Conservation (phyloP, 1,140 invertebrate species). For the Drosophila quadrilineata region DNA sequence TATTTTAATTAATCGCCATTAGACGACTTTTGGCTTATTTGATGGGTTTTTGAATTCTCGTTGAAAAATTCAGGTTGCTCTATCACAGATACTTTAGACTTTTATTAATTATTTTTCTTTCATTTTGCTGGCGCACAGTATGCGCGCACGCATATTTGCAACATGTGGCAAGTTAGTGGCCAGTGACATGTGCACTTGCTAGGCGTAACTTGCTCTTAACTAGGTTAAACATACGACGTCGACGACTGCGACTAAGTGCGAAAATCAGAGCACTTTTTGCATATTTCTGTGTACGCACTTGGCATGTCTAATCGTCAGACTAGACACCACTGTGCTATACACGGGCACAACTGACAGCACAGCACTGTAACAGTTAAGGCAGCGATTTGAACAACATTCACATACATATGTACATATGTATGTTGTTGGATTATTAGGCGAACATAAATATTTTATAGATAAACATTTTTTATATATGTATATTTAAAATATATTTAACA, state of each 20-base stretch:
- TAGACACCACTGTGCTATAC: background rate
- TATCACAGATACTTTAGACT: conserved; percentile 43
- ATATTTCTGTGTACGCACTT: conserved; percentile 8
- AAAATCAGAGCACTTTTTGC: conserved; percentile 25
- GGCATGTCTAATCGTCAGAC: no score
- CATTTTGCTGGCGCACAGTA: conserved; percentile 33
- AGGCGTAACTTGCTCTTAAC: conserved; percentile 59
- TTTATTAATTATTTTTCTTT: conserved; percentile 17
- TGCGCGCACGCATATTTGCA: conserved; percentile 28
- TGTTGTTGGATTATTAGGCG: no score
- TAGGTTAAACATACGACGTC: conserved; percentile 45
- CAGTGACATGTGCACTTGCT: conserved; percentile 47
- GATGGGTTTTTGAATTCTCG: conserved; percentile 1
- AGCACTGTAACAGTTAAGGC: background rate
- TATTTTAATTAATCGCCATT: conserved; percentile 72
- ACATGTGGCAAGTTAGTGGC: conserved; percentile 47
- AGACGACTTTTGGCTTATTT: conserved; percentile 45
- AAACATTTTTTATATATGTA: no score
- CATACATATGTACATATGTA: no score
- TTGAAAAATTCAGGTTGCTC: conserved; percentile 51
- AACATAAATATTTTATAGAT: no score
- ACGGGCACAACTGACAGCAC: background rate
- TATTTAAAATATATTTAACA: background rate
- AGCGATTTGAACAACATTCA: no score
- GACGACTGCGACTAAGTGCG: conserved; percentile 19